Base-by-base conservation (phyloP, 1,140 invertebrate genomes). In the Zophobas morio region DNA sequence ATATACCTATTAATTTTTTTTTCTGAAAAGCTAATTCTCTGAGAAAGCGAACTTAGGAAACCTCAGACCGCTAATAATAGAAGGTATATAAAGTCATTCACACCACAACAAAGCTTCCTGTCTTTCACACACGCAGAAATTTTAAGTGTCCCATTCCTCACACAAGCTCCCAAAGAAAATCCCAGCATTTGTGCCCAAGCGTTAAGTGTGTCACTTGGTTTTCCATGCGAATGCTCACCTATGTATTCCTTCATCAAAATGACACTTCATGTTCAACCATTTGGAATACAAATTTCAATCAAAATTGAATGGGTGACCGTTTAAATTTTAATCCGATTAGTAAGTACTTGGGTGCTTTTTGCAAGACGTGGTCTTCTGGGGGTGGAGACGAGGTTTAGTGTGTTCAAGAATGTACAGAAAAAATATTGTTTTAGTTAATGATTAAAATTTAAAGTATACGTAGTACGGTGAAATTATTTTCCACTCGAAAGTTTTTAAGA, bases 271-370 rank as follows among this genome's bases (percentile, higher is more conserved):
- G 76, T 77, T 78, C 80, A 81, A 76, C 78, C 78, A 76, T 74
- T 78, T 54, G 80, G 80, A 81, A 81, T 81, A 74, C 36, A 79
- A 75, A 79, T 80, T 78, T 76, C 78, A 80, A 81, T 81, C 79
- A 74, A 63, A 78, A 76, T 77, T 77, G 72, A 81, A 79, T 81
- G 63, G 49, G 80, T 78, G 78, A 79, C 76, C 76, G 74, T 79
- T 78, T 79, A 54, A 75, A 78, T 70, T 76, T 72, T 81, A 81
- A 81, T 81, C 80, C 36, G 80, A 79, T 81, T 81, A 81, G 51
- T 32, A 20, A 20, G 53, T 42, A 56, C 36, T 6, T 56, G 37
- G 40, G 42, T 66, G 20, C 60, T 39, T 20, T 51, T 0, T 6
- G 49, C 6, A 46, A 46, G 42, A 46, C 49, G 49, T 20, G 20